Percentiles rank a stretch among this genome's conserved stretches.
Evolutionary conservation across 2,888 invertebrate genomes (phyloP).

Genomic region (Timandra comae): DNA sequence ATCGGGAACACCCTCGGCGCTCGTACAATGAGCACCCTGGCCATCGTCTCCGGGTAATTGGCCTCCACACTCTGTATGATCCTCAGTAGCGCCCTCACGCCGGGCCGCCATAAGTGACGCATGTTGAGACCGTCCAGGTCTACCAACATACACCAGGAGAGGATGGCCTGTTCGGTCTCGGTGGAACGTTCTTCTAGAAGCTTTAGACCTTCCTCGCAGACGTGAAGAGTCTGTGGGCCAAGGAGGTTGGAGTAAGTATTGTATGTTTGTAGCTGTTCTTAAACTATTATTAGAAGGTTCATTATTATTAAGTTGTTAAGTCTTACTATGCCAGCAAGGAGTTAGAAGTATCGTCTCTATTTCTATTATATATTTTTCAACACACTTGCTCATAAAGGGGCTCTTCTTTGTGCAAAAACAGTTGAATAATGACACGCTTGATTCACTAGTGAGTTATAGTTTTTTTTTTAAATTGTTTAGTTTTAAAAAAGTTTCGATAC

Average conservation of each 20-base stretch:
- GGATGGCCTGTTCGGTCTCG: constrained; percentile 87
- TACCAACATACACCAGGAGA: constrained; percentile 92
- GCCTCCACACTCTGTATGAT: constrained; percentile 87
- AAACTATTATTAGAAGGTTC: no score
- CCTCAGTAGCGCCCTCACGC: constrained; percentile 83
- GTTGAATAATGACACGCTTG: no score
- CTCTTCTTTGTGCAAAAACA: no score
- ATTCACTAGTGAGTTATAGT: no score
- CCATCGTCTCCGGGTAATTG: constrained; percentile 97
- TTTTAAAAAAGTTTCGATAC: no score
- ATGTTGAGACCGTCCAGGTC: constrained; percentile 96
- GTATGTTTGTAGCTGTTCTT: neutral
- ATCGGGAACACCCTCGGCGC: constrained; percentile 97
- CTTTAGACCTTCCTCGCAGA: constrained; percentile 93
- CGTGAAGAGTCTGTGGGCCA: constrained; percentile 89
- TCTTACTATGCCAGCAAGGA: no score
- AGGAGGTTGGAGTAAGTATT: no score
- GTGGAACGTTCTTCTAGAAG: constrained; percentile 91
- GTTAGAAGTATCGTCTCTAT: no score
- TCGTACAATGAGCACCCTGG: constrained; percentile 90
- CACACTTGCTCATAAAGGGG: no score
- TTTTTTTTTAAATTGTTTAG: no score
- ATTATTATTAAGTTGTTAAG: no score
- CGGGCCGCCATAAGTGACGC: constrained; percentile 96
- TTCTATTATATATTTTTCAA: no score